These are phyloP conservation scores for Pluvialis apricaria DNA, from an alignment of 2,113 vertebrate genomes.

Conservation along the genomic window DNA sequence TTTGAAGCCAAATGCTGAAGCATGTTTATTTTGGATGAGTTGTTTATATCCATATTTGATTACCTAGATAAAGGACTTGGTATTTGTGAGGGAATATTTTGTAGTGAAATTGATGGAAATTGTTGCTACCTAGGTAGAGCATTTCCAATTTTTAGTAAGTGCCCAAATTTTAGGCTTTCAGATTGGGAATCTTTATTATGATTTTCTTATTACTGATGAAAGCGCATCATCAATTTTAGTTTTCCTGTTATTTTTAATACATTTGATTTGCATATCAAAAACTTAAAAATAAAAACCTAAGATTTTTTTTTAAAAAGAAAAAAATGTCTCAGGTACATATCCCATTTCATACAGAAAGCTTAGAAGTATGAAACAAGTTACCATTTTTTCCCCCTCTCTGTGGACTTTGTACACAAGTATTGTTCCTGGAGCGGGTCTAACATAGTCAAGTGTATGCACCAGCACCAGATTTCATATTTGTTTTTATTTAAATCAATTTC, in stretches of 20 bases:
- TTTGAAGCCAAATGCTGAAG: background rate
- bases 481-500: conserved; percentile 32
- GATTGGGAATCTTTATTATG: background rate
- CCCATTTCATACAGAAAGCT: background rate
- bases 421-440: background rate
- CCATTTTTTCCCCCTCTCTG: background rate
- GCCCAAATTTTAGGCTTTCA: background rate
- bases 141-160: background rate
- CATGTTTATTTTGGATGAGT: background rate
- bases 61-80: background rate
- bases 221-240: background rate
- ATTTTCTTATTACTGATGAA: background rate
- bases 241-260: background rate
- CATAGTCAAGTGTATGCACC: background rate
- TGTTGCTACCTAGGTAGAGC: background rate
- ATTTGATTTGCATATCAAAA: background rate
- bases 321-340: background rate
- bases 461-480: conserved; percentile 5
- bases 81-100: background rate
- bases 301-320: background rate
- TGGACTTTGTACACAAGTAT: background rate
- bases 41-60: background rate
- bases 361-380: background rate
- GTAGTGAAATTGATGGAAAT: background rate
- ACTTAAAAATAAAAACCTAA: background rate